Evolutionary conservation across 2,797 vertebrate genomes (phyloP).

Genomic region (Harpagifer antarcticus): DNA sequence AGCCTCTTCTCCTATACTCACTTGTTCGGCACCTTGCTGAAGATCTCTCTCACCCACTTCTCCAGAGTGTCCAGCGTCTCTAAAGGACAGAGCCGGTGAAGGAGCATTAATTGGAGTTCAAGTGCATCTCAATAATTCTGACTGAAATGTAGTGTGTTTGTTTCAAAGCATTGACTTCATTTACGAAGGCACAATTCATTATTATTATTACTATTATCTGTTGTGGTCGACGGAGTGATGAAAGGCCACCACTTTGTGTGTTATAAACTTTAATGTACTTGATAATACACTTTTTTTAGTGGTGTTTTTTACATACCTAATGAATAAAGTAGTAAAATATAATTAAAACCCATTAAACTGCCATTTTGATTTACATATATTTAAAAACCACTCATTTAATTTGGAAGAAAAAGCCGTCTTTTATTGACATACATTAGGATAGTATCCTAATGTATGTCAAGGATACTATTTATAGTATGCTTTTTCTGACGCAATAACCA

Average conservation of each 20-base stretch:
- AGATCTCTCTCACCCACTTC: constrained; percentile 97
- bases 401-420: background rate
- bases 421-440: background rate
- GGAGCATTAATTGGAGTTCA: constrained; percentile 47
- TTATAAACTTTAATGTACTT: background rate
- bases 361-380: background rate
- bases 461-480: background rate
- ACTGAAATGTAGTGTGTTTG: constrained; percentile 13
- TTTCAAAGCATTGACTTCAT: background rate
- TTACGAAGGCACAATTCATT: background rate
- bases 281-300: background rate
- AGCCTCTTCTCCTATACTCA: constrained; percentile 81
- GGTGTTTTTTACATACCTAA: background rate
- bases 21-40: constrained; percentile 96
- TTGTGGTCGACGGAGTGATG: background rate
- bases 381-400: background rate
- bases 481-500: no score
- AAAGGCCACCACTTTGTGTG: background rate
- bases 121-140: constrained; percentile 41
- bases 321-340: background rate
- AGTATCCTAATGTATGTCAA: no score
- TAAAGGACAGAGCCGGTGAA: constrained; percentile 69
- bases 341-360: background rate
- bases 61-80: constrained; percentile 96
- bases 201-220: no score